phyloP scores from a whole-genome alignment of 2,113 vertebrate genomes.

The Ivindomyrus marchei region DNA sequence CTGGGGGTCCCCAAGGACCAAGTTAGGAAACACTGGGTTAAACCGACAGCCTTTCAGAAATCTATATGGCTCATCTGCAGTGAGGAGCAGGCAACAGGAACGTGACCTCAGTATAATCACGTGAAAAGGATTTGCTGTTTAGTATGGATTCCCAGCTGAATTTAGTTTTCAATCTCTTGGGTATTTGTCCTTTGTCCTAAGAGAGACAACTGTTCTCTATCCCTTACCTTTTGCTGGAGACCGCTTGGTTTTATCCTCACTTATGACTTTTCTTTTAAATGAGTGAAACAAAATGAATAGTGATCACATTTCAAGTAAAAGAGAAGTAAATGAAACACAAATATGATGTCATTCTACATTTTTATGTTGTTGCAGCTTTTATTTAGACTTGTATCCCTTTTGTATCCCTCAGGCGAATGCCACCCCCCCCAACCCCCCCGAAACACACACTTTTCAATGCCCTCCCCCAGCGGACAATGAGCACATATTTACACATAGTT shows the following conservation, averaged over 20 bases:
- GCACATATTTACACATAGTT: conserved; percentile 44
- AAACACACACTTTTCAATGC: background rate
- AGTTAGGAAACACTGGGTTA: background rate
- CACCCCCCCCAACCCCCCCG: background rate
- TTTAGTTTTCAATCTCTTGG: background rate
- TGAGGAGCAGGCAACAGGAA: background rate
- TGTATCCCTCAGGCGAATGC: background rate
- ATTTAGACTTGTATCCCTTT: background rate
- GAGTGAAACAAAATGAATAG: background rate
- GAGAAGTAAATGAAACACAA: background rate
- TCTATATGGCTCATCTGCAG: background rate
- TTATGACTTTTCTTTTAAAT: background rate
- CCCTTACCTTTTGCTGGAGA: background rate
- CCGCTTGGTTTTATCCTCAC: background rate
- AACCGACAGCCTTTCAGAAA: background rate
- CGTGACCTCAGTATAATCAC: background rate
- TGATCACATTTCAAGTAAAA: background rate
- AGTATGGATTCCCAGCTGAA: background rate
- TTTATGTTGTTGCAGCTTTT: background rate
- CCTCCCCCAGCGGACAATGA: conserved; percentile 23
- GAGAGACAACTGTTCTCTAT: background rate
- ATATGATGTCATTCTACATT: no score
- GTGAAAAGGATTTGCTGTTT: background rate
- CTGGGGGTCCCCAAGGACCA: background rate
- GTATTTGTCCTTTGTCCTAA: background rate